Evolutionary conservation across 2,797 vertebrate species (phyloP), one percentile per base, ranked within the genome.

Genomic region (Merluccius polli): DNA sequence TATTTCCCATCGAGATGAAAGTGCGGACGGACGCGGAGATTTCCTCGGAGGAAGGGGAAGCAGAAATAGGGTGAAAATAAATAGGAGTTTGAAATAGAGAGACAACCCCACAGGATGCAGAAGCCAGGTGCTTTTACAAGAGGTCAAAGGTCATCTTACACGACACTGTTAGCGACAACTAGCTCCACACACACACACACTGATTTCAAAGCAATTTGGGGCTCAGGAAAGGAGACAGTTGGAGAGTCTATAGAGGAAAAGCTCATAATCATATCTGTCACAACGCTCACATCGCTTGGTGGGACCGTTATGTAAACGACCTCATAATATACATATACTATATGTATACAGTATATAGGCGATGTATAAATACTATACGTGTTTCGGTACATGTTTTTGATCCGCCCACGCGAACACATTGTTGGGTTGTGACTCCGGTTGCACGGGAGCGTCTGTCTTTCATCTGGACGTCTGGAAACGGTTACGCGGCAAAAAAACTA

Each of bases 401-500:
- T 24, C n/a, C n/a, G n/a, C 59, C 59, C n/a, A 10, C 13, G 59
- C 59, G n/a, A 27, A 27, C 59, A 65, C 59, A 65, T 65, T 65
- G 59, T 27, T 65, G 0, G 59, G 59, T 65, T 27, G 59, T 27
- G 10, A 10, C 21, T 59, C 88, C 82, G 80, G 77, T 84, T 87
- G 88, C 84, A 87, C 89, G 82, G 78, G 77, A 81, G 83, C 71
- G 76, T 84, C 87, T 89, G 90, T 89, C 90, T 93, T 92, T 94
- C 90, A 93, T 93, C 90, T 88, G 77, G 81, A 79, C 72, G 92
- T 92, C 93, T 95, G 93, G 91, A 88, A 87, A 83, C 76, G 83
- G 91, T 94, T 93, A 92, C 78, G 84, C 81, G 77, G 84, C 89
- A 83, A 88, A n/a, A n/a, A n/a, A n/a, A 90, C 88, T 85, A 85